Percentiles rank a stretch among this genome's conserved stretches.
Evolutionary conservation across 2,113 vertebrate genomes (phyloP).

Genomic region (Rhinogobius similis): DNA sequence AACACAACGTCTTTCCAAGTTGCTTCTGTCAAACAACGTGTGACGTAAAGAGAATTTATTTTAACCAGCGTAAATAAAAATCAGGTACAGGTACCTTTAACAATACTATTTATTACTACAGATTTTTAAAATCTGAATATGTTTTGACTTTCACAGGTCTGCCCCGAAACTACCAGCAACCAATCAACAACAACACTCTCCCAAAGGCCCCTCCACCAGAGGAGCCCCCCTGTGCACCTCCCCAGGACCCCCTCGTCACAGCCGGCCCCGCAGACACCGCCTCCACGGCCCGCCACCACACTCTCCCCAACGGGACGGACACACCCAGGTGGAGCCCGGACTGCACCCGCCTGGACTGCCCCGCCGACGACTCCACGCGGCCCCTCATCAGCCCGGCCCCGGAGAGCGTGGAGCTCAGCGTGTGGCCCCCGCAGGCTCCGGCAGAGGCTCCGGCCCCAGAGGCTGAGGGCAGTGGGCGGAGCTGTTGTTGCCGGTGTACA

Average conservation of each 20-base stretch:
- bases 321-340: slow-evolving; percentile 56
- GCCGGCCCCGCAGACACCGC: slow-evolving; percentile 43
- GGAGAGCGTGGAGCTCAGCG: slow-evolving; percentile 72
- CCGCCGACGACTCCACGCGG: slow-evolving; percentile 55
- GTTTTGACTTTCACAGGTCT: background rate
- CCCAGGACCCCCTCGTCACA: slow-evolving; percentile 28
- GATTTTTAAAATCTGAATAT: no score
- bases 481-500: slow-evolving; percentile 54
- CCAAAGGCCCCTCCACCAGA: slow-evolving; percentile 20
- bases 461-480: slow-evolving; percentile 18
- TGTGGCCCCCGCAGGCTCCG: slow-evolving; percentile 59
- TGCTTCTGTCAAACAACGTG: no score
- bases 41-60: no score
- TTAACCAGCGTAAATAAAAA: no score
- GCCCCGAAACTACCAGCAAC: slow-evolving; percentile 22
- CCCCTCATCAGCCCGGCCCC: slow-evolving; percentile 60
- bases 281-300: slow-evolving; percentile 40
- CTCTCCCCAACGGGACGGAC: slow-evolving; percentile 60
- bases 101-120: no score
- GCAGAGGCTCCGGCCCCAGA: slow-evolving; percentile 21
- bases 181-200: slow-evolving; percentile 25
- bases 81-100: no score
- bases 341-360: slow-evolving; percentile 49
- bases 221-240: slow-evolving; percentile 43
- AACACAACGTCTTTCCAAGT: no score